Base-by-base conservation (phyloP, 2,888 invertebrate species). In the Alsophila aescularia region DNA sequence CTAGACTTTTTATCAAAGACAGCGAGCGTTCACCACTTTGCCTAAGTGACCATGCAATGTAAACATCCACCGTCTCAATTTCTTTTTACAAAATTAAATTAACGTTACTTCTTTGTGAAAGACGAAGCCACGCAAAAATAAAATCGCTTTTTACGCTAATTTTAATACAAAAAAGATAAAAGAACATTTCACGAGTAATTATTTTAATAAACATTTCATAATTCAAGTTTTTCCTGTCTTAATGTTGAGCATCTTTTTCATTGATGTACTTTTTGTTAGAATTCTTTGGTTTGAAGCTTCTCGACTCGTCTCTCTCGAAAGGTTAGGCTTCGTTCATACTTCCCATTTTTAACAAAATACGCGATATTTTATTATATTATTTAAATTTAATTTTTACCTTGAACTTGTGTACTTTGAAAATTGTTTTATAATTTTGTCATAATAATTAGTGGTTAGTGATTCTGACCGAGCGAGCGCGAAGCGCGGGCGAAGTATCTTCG, bases 181-280 rank as follows among this genome's bases (percentile, higher is more conserved):
- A 53, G 41, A 47, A 42, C 35, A 29, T 42, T 47, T 47, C 41
- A 36, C 21, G 13, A 47, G 52, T 35, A 40, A 52, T 53, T 41
- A 53, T 47, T 53, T 47, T 53, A 53, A 41, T 37, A 47, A 53
- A 42, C 47, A 47, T 41, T 47, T 47, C 35, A 12, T 8, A 29
- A 41, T 35, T 42, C 24, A 12, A 47, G 41, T 41, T 45, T 24
- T 44, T 32, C 16, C 43, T 18, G 42, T 31, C 44, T 39, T 31
- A 31, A 14, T 44, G 15, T 24, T 39, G 21, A 27, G 16, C 14
- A 29, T 45, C 44, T 44, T 44, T 49, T 52, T 52, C 44, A 45
- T 34, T 34, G 52, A n/a, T n/a, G 15, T 32, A 32, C 10, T 41
- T 51, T 43, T 31, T 12, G 32, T 37, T 18, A 5, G 24, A 39